These are phyloP conservation scores for Hydrozoanthus tunicans DNA, from an alignment of 64 coral and sea anemone species.

Conservation along the genomic window DNA sequence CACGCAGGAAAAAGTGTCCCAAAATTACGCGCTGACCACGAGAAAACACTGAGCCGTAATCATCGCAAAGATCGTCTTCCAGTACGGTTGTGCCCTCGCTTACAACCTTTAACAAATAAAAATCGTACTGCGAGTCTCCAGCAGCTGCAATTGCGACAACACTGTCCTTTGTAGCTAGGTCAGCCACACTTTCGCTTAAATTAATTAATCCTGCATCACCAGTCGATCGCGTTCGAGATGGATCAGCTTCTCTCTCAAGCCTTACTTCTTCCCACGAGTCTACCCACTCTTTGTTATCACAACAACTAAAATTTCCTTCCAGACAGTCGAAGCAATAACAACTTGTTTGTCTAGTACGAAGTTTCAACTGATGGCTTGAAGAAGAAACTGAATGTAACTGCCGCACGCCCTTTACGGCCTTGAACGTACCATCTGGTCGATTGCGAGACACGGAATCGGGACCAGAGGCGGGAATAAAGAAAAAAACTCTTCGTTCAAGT, in stretches of 20 bases:
- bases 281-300: not conserved
- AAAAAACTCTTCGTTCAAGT: not conserved
- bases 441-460: not conserved
- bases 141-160: constrained; percentile 1
- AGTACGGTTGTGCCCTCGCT: not conserved
- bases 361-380: not conserved
- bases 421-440: not conserved
- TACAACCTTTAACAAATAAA: not conserved
- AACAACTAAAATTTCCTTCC: not conserved
- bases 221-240: constrained; percentile 4
- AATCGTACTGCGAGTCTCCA: not conserved
- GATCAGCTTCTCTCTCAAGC: not conserved
- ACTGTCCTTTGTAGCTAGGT: not conserved
- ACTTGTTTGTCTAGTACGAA: not conserved
- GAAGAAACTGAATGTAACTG: not conserved
- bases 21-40: constrained; percentile 18
- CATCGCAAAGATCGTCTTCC: not conserved
- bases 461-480: not conserved
- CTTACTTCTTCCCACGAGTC: constrained; percentile 3
- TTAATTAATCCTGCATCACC: not conserved
- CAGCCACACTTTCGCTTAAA: not conserved
- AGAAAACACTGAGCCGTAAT: constrained; percentile 6
- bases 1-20: constrained; percentile 19
- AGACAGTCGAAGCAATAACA: not conserved
- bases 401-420: not conserved